A percentile compares a stretch with the other conserved stretches of the same genome.
phyloP scores from a whole-genome alignment of 2,797 vertebrate species.

The Chrosomus eos region DNA sequence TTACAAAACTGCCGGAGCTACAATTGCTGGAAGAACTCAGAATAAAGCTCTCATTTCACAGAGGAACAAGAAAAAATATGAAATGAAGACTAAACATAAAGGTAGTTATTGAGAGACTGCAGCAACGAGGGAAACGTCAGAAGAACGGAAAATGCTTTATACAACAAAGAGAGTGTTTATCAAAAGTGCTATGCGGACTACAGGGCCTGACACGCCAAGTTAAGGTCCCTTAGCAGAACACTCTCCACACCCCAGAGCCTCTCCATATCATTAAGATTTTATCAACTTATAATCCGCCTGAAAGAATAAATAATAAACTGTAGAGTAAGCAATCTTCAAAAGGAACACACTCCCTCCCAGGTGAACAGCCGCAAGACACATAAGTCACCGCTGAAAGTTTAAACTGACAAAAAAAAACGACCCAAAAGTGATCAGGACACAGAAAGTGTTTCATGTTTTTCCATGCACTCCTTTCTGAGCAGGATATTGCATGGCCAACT shows the following conservation, averaged over 20 bases:
- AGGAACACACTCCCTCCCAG: constrained; percentile 53
- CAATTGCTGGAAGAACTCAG: constrained; percentile 45
- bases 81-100: constrained; percentile 34
- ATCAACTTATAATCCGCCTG: constrained; percentile 61
- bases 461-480: not conserved
- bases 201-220: constrained; percentile 8
- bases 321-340: constrained; percentile 60
- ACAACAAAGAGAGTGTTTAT: constrained; percentile 35
- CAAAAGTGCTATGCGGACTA: constrained; percentile 12
- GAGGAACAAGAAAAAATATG: constrained; percentile 11
- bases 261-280: constrained; percentile 59
- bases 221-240: constrained; percentile 33
- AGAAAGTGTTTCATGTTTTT: not conserved
- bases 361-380: constrained; percentile 52
- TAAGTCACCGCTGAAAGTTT: constrained; percentile 46
- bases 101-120: constrained; percentile 45
- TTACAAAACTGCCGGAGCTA: constrained; percentile 36
- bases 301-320: constrained; percentile 60
- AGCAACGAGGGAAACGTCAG: constrained; percentile 19
- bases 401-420: constrained; percentile 32
- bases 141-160: constrained; percentile 13
- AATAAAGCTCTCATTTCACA: constrained; percentile 36
- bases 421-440: constrained; percentile 47
- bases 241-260: constrained; percentile 43
- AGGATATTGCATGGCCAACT: not conserved